Evolutionary conservation across 2,888 invertebrate genomes (phyloP).

Genomic region (Dendrolimus pini): DNA sequence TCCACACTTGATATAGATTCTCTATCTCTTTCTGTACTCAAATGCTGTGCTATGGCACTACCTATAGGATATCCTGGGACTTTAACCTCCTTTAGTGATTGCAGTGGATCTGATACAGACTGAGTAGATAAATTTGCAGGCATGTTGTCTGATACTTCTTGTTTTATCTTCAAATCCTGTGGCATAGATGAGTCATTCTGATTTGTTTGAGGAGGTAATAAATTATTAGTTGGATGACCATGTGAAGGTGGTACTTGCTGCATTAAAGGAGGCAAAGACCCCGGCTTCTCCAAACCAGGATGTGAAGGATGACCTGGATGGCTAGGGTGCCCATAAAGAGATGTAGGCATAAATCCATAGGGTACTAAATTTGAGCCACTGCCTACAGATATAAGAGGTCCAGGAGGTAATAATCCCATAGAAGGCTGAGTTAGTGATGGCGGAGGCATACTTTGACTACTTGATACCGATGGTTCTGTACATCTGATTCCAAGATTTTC

Average conservation of each 20-base stretch:
- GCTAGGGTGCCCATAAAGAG: slow-evolving; percentile 57
- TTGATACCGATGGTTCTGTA: slow-evolving; percentile 45
- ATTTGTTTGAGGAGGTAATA: slow-evolving; percentile 44
- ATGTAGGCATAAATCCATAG: slow-evolving; percentile 78
- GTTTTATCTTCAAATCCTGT: slow-evolving; percentile 71
- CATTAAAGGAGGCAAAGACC: slow-evolving; percentile 52
- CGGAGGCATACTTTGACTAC: slow-evolving; percentile 60
- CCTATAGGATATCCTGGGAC: slow-evolving; percentile 83
- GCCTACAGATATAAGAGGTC: slow-evolving; percentile 78
- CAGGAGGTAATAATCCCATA: slow-evolving; percentile 74
- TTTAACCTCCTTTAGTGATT: slow-evolving; percentile 87
- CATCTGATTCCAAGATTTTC: slow-evolving; percentile 60
- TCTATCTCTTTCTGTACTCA: slow-evolving; percentile 66
- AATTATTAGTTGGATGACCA: slow-evolving; percentile 41
- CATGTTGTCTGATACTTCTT: slow-evolving; percentile 71
- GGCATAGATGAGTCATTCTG: slow-evolving; percentile 66
- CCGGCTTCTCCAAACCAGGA: slow-evolving; percentile 59
- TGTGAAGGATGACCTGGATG: slow-evolving; percentile 38
- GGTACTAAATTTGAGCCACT: slow-evolving; percentile 74
- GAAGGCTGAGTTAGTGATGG: slow-evolving; percentile 73
- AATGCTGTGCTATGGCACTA: slow-evolving; percentile 66
- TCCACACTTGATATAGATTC: slow-evolving; percentile 67
- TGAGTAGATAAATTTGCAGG: slow-evolving; percentile 72
- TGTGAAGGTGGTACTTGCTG: slow-evolving; percentile 60
- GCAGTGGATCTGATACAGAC: slow-evolving; percentile 80